Percentiles rank a stretch among this genome's conserved stretches.
phyloP scores from a whole-genome alignment of 1,140 invertebrate species.

The Leptestheria dahalacensis region DNA sequence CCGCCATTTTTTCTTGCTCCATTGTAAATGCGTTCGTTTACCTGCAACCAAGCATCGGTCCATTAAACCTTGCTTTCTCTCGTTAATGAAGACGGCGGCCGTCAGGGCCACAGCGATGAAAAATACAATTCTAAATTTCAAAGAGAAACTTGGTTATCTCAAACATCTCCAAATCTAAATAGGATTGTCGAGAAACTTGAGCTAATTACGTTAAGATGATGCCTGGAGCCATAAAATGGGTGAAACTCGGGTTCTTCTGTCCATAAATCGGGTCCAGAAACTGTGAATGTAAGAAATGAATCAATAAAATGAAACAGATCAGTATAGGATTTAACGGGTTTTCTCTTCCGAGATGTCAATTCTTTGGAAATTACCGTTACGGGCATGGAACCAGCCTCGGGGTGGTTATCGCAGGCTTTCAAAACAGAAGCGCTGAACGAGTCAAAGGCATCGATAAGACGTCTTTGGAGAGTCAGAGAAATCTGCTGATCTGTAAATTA shows the following conservation, averaged over 20 bases:
- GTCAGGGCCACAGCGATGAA: constrained; percentile 90
- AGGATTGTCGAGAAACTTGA: neutral
- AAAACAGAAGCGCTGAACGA: constrained; percentile 55
- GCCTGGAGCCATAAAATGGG: constrained; percentile 87
- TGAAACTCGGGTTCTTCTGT: constrained; percentile 68
- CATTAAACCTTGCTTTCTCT: constrained; percentile 76
- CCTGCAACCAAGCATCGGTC: constrained; percentile 79
- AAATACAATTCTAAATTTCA: constrained; percentile 91
- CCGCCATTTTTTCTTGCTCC: neutral
- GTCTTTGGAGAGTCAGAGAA: constrained; percentile 59
- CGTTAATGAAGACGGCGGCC: constrained; percentile 77
- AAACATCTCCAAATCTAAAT: constrained; percentile 10
- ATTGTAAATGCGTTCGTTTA: constrained; percentile 20
- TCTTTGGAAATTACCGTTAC: constrained; percentile 49
- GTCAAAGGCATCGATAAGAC: constrained; percentile 61
- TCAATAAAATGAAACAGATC: constrained; percentile 2
- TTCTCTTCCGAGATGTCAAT: no score
- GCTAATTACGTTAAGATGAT: constrained; percentile 72
- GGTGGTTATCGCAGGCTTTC: constrained; percentile 51
- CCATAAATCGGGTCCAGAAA: constrained; percentile 77
- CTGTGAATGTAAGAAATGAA: constrained; percentile 30
- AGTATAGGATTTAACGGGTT: neutral
- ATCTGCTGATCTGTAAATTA: constrained; percentile 70
- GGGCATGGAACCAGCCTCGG: constrained; percentile 62
- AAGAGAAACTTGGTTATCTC: constrained; percentile 25